Evolutionary conservation across 2,113 vertebrate genomes (phyloP).

Genomic region (Charina bottae): DNA sequence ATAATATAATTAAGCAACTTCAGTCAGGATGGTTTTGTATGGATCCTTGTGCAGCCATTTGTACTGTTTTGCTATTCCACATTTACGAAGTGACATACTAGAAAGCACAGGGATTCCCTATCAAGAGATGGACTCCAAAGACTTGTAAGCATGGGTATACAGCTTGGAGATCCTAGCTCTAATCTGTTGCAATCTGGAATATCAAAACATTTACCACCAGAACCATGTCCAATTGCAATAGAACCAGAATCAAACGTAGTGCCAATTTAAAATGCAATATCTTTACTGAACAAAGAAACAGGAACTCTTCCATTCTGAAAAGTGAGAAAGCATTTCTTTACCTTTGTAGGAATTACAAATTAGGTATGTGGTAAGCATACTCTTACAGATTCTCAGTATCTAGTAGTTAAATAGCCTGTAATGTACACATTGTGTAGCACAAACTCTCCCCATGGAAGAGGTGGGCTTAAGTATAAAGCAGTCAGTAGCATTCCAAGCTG

Average conservation of each 20-base stretch:
- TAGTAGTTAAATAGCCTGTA: not conserved
- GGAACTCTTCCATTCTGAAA: not conserved
- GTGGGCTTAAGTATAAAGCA: not conserved
- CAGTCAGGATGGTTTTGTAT: not conserved
- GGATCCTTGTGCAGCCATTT: not conserved
- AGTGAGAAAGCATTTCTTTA: not conserved
- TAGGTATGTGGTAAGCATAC: accelerated
- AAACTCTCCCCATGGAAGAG: not conserved
- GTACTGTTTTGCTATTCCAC: not conserved
- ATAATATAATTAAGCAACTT: not conserved
- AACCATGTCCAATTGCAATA: not conserved
- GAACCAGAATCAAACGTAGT: accelerated
- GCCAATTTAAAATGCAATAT: not conserved
- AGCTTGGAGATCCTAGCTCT: not conserved
- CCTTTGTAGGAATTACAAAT: accelerated
- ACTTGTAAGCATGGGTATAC: not conserved
- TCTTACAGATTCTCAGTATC: not conserved
- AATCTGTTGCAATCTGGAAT: not conserved
- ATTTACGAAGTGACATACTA: not conserved
- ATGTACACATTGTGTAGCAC: not conserved
- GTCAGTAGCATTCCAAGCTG: not conserved
- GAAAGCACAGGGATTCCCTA: conserved; percentile 12
- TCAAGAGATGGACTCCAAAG: not conserved
- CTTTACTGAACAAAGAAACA: not conserved
- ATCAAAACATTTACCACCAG: not conserved